These are phyloP conservation scores for Fregetta grallaria DNA, from an alignment of 2,113 vertebrate species.

Conservation along the genomic window DNA sequence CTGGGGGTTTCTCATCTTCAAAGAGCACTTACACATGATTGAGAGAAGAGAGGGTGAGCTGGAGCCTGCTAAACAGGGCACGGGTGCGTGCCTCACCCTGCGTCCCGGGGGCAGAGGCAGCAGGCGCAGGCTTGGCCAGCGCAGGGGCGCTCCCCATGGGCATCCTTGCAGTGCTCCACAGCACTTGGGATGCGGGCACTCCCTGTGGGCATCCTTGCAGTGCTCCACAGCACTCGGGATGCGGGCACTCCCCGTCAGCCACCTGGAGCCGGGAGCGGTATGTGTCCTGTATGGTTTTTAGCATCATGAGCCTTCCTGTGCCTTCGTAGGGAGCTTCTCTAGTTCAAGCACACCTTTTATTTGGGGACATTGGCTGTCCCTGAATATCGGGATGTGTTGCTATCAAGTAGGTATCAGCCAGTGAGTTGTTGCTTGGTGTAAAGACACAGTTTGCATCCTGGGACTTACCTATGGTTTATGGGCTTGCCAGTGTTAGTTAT, in stretches of 20 bases:
- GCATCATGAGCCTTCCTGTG: neutral
- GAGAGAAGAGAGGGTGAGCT: neutral
- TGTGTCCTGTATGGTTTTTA: neutral
- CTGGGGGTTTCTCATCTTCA: neutral
- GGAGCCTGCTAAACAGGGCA: neutral
- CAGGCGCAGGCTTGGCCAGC: neutral
- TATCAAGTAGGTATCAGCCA: neutral
- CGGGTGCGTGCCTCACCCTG: neutral
- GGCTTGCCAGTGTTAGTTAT: neutral
- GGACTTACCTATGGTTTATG: neutral
- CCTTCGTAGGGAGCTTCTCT: neutral
- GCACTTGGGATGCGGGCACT: neutral
- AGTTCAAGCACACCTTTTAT: neutral
- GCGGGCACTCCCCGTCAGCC: accelerated
- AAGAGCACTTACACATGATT: neutral
- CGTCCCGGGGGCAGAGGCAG: neutral
- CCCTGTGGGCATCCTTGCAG: neutral
- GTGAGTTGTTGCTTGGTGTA: neutral
- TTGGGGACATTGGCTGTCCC: neutral
- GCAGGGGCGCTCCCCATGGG: neutral
- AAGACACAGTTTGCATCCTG: neutral
- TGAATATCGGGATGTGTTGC: neutral
- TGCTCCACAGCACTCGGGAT: accelerated
- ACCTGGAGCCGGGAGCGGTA: neutral
- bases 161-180: neutral